A percentile compares a stretch with the other conserved stretches of the same genome.
These are phyloP conservation scores for Columba livia DNA, from an alignment of 2,113 vertebrate species.

Conservation along the genomic window DNA sequence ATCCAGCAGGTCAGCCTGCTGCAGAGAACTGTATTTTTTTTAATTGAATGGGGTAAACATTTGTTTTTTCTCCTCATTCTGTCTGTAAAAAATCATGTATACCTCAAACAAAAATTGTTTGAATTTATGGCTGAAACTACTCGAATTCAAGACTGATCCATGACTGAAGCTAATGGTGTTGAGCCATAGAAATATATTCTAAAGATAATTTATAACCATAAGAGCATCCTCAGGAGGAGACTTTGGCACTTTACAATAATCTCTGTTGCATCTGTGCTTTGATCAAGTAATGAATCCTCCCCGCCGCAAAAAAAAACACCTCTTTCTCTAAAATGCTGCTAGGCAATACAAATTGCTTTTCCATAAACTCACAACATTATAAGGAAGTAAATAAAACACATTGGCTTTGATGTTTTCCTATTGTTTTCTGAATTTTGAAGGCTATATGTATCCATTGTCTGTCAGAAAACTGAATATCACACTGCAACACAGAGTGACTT, in stretches of 20 bases:
- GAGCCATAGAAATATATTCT: neutral
- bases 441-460: neutral
- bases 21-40: neutral
- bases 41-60: neutral
- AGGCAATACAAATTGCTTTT: constrained; percentile 11
- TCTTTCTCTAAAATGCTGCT: neutral
- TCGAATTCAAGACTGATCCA: neutral
- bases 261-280: neutral
- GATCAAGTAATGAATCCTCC: neutral
- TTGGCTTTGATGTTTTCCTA: constrained; percentile 40
- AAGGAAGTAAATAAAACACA: neutral
- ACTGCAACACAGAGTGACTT: neutral
- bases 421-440: constrained; percentile 21
- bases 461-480: neutral
- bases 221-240: neutral
- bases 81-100: neutral
- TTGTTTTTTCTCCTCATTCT: neutral
- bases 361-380: neutral
- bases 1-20: constrained; percentile 44
- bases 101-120: neutral
- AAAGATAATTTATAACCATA: neutral
- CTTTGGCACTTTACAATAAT: neutral
- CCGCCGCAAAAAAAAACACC: neutral
- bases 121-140: neutral
- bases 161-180: neutral